Conservation (phyloP, 2,888 invertebrate genomes). For the Hofmannophila pseudospretella region DNA sequence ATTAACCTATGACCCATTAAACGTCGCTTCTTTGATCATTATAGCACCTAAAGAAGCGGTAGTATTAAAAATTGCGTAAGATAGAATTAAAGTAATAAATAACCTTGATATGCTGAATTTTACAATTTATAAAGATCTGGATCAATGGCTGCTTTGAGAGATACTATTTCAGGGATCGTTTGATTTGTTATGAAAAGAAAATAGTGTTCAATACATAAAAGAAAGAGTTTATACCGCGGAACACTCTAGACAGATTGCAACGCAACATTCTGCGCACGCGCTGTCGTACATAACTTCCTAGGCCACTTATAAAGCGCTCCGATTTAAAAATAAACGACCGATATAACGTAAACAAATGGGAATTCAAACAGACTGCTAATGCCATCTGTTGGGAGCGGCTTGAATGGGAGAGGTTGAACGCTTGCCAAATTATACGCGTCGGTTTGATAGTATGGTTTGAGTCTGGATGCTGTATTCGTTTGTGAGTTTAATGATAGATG, state of each 20-base stretch:
- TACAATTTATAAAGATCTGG: too few relatives aligned
- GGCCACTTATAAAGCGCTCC: slow-evolving; percentile 69
- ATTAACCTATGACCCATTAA: too few relatives aligned
- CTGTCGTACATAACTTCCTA: slow-evolving; percentile 56
- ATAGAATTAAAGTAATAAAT: too few relatives aligned
- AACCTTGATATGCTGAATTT: too few relatives aligned
- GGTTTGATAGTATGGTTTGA: slow-evolving; percentile 18
- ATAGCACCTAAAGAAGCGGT: too few relatives aligned
- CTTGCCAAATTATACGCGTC: slow-evolving; percentile 28
- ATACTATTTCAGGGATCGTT: too few relatives aligned
- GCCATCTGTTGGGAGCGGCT: slow-evolving; percentile 42
- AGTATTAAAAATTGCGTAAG: too few relatives aligned
- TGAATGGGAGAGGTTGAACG: slow-evolving; percentile 39
- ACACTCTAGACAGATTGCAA: slow-evolving; percentile 36
- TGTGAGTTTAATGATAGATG: slow-evolving; percentile 26
- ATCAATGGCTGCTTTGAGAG: too few relatives aligned
- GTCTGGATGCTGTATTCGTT: slow-evolving; percentile 17
- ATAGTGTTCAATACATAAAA: background rate
- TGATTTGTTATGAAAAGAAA: too few relatives aligned
- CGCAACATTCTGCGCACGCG: slow-evolving; percentile 38
- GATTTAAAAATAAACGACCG: slow-evolving; percentile 66
- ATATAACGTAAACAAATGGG: slow-evolving; percentile 48
- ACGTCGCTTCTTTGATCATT: too few relatives aligned
- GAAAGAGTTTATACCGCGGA: slow-evolving; percentile 19
- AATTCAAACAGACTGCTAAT: slow-evolving; percentile 23